A percentile compares a stretch with the other conserved stretches of the same genome.
Conservation (phyloP, 2,113 vertebrate genomes). For the Lasiurus cinereus region DNA sequence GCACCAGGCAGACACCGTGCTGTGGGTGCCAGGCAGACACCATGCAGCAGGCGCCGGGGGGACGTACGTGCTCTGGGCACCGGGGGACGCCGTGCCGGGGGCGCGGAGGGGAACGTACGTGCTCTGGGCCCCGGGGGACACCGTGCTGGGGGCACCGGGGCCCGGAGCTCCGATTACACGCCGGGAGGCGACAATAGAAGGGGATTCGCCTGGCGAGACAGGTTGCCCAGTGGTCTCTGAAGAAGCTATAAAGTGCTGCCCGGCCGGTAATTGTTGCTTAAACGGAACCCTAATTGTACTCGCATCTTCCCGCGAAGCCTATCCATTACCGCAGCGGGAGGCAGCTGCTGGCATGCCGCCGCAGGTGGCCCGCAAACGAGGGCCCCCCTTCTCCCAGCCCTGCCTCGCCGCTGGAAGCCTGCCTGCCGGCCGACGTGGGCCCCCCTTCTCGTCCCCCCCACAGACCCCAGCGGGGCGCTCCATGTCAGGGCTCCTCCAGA, state of each 20-base stretch:
- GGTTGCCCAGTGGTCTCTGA: background rate
- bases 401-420: background rate
- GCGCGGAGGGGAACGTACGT: too few species aligned
- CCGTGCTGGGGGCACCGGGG: background rate
- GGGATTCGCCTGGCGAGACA: background rate
- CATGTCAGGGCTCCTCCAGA: background rate
- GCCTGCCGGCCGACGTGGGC: background rate
- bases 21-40: background rate
- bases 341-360: too few species aligned
- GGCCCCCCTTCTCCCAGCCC: background rate
- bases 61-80: too few species aligned
- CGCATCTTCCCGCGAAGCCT: background rate
- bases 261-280: background rate
- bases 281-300: background rate
- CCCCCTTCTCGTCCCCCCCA: background rate
- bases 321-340: rapidly evolving
- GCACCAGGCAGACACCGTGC: too few species aligned
- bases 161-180: background rate
- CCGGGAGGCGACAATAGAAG: background rate
- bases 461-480: background rate
- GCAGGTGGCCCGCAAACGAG: rapidly evolving
- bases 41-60: too few species aligned
- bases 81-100: background rate
- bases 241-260: background rate
- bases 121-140: too few species aligned